A percentile compares a stretch with the other conserved stretches of the same genome.
These are phyloP conservation scores for Drosophila colorata DNA, from an alignment of 2,888 invertebrate species.

Conservation along the genomic window DNA sequence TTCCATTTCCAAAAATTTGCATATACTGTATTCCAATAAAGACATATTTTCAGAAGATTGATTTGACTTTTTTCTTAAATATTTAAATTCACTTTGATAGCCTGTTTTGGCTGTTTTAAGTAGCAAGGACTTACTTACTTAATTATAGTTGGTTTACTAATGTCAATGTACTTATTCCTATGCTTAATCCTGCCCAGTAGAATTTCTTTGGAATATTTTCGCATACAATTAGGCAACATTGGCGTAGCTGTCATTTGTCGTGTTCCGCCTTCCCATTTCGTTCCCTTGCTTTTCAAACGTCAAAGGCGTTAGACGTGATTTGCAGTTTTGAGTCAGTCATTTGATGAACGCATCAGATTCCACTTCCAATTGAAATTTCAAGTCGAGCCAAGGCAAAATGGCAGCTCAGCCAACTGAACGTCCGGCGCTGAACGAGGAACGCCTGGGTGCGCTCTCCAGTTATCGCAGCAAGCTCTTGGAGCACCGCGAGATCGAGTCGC, in stretches of 20 bases:
- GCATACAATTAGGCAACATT: conserved; percentile 15
- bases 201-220: too few species aligned
- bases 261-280: neutral
- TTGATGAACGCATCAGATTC: conserved; percentile 1
- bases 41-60: too few species aligned
- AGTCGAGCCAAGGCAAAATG: conserved; percentile 25
- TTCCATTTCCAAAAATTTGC: too few species aligned
- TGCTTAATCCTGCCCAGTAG: neutral
- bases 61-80: too few species aligned
- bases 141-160: too few species aligned
- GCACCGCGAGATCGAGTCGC: conserved; percentile 97
- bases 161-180: neutral
- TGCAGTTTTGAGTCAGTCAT: conserved; percentile 41
- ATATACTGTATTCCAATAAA: too few species aligned
- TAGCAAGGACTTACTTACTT: too few species aligned
- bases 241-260: conserved; percentile 15
- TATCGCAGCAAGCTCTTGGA: conserved; percentile 96
- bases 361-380: conserved; percentile 25
- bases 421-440: conserved; percentile 34
- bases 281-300: conserved; percentile 17
- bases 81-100: too few species aligned
- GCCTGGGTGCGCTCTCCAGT: conserved; percentile 94
- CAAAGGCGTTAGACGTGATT: conserved; percentile 45
- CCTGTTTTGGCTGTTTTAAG: too few species aligned
- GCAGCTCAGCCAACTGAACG: neutral